Base-by-base conservation (phyloP, 2,888 invertebrate genomes). In the Aspidapion aeneum region DNA sequence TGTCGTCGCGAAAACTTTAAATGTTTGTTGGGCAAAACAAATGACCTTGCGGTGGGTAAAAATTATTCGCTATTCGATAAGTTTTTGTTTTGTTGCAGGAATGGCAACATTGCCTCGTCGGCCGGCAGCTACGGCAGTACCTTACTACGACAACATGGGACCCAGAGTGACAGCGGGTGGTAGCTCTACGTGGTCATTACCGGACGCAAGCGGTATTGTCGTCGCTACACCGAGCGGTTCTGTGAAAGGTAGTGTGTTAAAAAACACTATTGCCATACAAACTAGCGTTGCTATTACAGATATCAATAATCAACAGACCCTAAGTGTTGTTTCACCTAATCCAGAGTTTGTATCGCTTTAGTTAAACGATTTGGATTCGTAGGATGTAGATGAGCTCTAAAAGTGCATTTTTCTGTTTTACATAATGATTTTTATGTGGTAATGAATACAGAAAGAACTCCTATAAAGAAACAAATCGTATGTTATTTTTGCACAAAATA, bases 131-230 rank as follows among this genome's bases (percentile, higher is more conserved):
- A 57, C 66, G 79, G 78, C 75, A 73, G 73, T 75, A 78, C 78
- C 75, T 73, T 84, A 81, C 75, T 94, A 94, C 78, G 94, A 95
- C 81, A 94, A 94, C 81, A 92, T 94, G 90, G 94, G 94, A 5
- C 91, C 93, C 60, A 85, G 94, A 68, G 91, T 94, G 59, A 94
- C 94, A 9, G 93, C 93, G 48, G 91, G 92, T 67, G 94, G 94
- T 57, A 93, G 92, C 77, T 94, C 94, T 7, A 92, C 91, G 21
- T 87, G 93, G 77, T 93, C 93, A 21, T 83, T 94, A 69, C 91
- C 91, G 67, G 91, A 87, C 73, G 84, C 75, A 78, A 58, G 82
- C 81, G 71, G 80, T 81, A n/a, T n/a, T n/a, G 59, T 80, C 20
- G 54, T 49, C 56, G 12, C 51, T 60, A 61, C 2, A 21, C 58